These are phyloP conservation scores for Umimayanthus kanabou DNA, from an alignment of 92 coral and sea anemone species.

Conservation along the genomic window DNA sequence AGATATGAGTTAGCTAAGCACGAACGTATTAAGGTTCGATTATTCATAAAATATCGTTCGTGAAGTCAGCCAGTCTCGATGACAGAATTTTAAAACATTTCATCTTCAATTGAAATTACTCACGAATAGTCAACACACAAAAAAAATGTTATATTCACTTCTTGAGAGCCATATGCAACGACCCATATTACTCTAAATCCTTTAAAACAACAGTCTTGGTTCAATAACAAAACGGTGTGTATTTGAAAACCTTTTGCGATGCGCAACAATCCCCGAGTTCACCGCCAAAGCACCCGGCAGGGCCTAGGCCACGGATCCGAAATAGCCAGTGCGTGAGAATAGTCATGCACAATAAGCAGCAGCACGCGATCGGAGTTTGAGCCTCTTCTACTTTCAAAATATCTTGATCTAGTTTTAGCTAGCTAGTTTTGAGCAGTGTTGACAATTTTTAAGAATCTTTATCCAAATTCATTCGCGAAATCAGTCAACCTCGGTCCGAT, in stretches of 20 bases:
- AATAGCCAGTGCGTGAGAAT: neutral
- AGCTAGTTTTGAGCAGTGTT: neutral
- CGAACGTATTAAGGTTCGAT: neutral
- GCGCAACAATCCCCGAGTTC: too few species aligned
- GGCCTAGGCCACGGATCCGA: too few species aligned
- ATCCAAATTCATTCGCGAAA: neutral
- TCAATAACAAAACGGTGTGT: neutral
- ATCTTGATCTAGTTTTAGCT: neutral
- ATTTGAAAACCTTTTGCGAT: neutral
- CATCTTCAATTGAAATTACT: neutral
- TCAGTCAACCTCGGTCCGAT: neutral
- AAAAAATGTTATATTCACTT: too few species aligned
- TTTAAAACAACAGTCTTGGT: neutral
- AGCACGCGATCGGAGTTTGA: neutral
- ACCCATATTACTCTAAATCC: neutral
- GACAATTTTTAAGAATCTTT: neutral
- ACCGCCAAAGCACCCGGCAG: too few species aligned
- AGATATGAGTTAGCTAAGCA: neutral
- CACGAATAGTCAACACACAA: neutral
- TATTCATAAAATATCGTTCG: neutral
- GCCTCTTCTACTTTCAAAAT: neutral
- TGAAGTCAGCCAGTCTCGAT: neutral
- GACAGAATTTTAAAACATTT: neutral
- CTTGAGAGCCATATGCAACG: neutral
- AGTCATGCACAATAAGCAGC: neutral